Conservation (phyloP, 2,797 vertebrate genomes). For the Cossypha polioptera region DNA sequence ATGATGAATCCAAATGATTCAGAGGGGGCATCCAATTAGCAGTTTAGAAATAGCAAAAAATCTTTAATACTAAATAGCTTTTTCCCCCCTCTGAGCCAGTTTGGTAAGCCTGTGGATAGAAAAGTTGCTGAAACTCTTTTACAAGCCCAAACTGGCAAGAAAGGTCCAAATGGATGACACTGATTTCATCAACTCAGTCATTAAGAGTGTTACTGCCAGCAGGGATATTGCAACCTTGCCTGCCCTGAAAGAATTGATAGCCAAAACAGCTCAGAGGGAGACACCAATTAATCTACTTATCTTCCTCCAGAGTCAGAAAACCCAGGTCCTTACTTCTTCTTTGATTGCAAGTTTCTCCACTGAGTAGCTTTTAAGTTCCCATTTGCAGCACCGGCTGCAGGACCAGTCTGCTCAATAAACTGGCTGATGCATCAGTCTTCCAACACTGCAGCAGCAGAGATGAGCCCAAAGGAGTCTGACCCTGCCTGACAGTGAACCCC, state of each 20-base stretch:
- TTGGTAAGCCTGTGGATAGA: background rate
- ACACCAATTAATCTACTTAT: background rate
- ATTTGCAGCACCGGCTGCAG: background rate
- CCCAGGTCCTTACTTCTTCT: background rate
- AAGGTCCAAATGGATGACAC: background rate
- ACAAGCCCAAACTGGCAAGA: background rate
- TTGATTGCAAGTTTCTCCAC: background rate
- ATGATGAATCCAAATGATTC: background rate
- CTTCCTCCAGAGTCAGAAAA: background rate
- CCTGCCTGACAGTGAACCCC: slow-evolving; percentile 33
- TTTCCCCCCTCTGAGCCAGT: background rate
- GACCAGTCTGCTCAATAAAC: background rate
- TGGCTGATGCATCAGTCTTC: background rate
- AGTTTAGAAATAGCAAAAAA: background rate
- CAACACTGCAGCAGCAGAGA: background rate
- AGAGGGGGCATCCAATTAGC: background rate
- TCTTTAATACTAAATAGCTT: background rate
- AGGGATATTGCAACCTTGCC: background rate
- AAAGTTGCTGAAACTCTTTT: background rate
- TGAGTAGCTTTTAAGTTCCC: background rate
- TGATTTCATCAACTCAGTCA: slow-evolving; percentile 54
- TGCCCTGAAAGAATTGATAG: background rate
- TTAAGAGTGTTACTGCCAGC: slow-evolving; percentile 18
- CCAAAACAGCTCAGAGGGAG: background rate
- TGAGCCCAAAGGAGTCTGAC: slow-evolving; percentile 46